Evolutionary conservation across 2,113 vertebrate species (phyloP), one percentile per base, ranked within the genome.

Genomic region (Aegotheles bennettii): DNA sequence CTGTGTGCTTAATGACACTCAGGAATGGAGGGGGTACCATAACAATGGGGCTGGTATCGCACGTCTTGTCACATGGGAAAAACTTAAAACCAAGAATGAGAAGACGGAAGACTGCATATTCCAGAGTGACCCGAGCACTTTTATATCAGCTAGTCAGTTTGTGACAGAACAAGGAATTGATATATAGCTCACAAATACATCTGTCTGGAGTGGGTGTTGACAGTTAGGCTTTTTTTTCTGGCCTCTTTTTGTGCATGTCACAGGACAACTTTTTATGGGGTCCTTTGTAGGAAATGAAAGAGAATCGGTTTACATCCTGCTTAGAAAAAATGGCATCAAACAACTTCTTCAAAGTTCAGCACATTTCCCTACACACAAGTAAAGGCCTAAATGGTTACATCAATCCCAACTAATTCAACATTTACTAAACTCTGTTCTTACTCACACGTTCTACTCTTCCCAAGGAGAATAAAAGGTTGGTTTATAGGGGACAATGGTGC

Each of bases 351-450:
- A 96, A 96, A 96, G 93, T 81, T 73, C 86, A 92, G 24, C 59
- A 24, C 0, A 0, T 91, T 86, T 90, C n/a, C 13, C 35, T 73
- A 40, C 93, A 67, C 36, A 75, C 28, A 78, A 78, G 71, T 93
- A 91, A 95, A 95, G 84, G 36, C 80, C 40, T 86, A 60, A 76
- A 90, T 75, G 16, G 76, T 90, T 96, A 84, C 89, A 90, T 92
- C 79, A 92, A 70, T 71, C 85, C 54, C 40, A 71, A 20, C 48
- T 87, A 93, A 78, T 84, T 84, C 43, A 92, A 42, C 65, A 36
- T 91, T 93, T 97, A 61, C 77, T 95, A 96, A 92, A 96, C 24
- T 28, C 93, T 93, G 57, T 91, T 70, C 87, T 95, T 96, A 79
- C 50, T 97, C 90, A 75, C 96, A 95, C 86, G 0, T 96, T 93